These are phyloP conservation scores for Zaprionus ghesquierei DNA, from an alignment of 1,140 invertebrate genomes.

Conservation along the genomic window DNA sequence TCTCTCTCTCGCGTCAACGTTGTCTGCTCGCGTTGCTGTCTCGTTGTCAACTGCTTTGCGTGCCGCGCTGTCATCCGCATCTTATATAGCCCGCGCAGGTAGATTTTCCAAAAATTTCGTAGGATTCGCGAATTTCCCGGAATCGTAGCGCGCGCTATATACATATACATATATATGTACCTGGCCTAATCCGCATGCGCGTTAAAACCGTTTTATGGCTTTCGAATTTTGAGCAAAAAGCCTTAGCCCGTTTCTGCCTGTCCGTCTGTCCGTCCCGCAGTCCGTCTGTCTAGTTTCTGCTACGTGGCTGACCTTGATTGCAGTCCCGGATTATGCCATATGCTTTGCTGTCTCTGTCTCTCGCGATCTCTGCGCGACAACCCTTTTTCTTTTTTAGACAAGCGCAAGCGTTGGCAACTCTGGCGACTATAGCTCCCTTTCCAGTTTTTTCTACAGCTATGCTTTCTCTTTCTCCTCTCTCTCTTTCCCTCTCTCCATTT, in stretches of 20 bases:
- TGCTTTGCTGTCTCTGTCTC: not conserved
- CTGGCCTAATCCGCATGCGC: constrained; percentile 6
- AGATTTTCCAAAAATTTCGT: not conserved
- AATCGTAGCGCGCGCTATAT: not conserved
- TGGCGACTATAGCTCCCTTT: not conserved
- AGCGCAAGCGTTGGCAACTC: not conserved
- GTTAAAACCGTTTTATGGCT: constrained; percentile 2
- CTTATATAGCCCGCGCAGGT: constrained; percentile 18
- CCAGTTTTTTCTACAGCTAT: not conserved
- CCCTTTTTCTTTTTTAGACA: not conserved
- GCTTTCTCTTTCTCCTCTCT: not conserved
- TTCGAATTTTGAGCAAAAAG: not conserved
- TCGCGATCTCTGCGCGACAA: not conserved
- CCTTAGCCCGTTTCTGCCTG: not conserved
- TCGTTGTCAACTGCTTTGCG: not conserved
- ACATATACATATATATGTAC: not conserved
- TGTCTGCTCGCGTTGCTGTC: not conserved
- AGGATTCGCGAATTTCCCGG: constrained; percentile 19
- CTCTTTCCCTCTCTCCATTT: not conserved
- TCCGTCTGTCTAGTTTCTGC: not conserved
- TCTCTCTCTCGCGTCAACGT: constrained; percentile 38
- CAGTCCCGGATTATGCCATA: not conserved
- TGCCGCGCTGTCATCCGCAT: not conserved
- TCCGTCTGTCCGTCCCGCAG: not conserved
- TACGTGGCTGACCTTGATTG: not conserved